Evolutionary conservation across 2,888 invertebrate species (phyloP), one percentile per base, ranked within the genome.

Genomic region (Leucophenga montana): DNA sequence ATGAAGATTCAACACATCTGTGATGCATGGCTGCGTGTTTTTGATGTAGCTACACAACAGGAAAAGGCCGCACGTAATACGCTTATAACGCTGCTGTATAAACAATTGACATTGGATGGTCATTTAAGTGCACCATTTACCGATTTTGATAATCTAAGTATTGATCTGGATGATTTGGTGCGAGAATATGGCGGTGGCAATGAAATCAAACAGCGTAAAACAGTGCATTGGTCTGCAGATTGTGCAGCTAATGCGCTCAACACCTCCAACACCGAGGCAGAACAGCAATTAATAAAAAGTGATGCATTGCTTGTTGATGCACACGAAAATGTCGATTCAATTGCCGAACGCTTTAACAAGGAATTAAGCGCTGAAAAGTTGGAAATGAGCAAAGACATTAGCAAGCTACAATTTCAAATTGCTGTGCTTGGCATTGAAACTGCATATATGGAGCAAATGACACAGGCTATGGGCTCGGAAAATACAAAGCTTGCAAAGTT

Each of bases 381-480:
- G 3, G 8, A 48, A 3, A 61, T 83, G 1, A 46, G 53, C 11
- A 54, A 44, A 0, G 53, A 78, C 9, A 13, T 81, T 0, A 69
- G 66, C 16, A 50, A 18, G 0, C 3, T 73, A 0, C 69, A 75
- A 39, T 70, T 81, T 0, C 65, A 78, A 18, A 4, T 78, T 1
- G 22, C 67, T 20, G 74, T 67, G 1, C 67, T 81, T 0, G 50
- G 57, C 31, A 78, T 78, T 9, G 71, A 81, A 54, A 70, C 50
- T 1, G 33, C 64, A 16, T 66, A 72, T 18, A 13, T 71, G 18
- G 66, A 73, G 22, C 13, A 62, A 3, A 8, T 14, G 9, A 18
- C 71, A 0, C 2, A 48, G 6, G 61, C 59, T 4, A 27, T 73
- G 1, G 14, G 44, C 1, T 5, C 65, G 6, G 46, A 68, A 14